Evolutionary conservation across 2,888 invertebrate genomes (phyloP), one percentile per base, ranked within the genome.

Genomic region (Oscheius sp.): DNA sequence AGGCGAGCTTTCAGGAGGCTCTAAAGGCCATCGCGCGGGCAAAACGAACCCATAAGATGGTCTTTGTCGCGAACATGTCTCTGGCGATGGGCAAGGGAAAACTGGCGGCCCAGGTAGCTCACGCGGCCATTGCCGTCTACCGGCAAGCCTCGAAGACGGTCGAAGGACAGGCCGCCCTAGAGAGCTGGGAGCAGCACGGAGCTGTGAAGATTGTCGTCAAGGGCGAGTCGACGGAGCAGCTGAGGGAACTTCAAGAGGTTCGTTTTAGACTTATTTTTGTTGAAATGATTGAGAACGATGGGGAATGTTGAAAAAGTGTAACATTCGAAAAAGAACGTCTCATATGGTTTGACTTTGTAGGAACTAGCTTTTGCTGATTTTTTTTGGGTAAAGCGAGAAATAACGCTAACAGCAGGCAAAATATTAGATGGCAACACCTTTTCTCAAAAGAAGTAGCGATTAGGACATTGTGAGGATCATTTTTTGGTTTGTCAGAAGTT

Each of bases 11-110:
- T 1, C 29, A 11, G n/a, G 66, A 66, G 10, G 51, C 10, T 2
- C 11, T 66, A 10, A 66, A 53, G 21, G 32, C 51, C 32, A 9
- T 66, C 9, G n/a, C n/a, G 29, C 13, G 33, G 13, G 51, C 53
- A 21, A 53, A 35, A 10, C 80, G 86, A 9, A 84, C 83, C 0
- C 92, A 91, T 88, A 93, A 93, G 90, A 93, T 93, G 93, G 92
- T 92, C 35, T 92, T 93, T 89, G 92, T 93, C 42, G 92, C 93
- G 7, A 93, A 93, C 88, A 89, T 90, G 58, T 91, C 91, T 47
- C 89, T 93, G 66, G 91, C 91, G 79, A 93, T 93, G 93, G 92
- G 92, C 1, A 89, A 91, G 42, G 93, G 93, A 2, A 93, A 93
- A 89, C 89, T 92, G 53, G 92, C 92, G 21, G 91, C 92, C 53